phyloP scores from a whole-genome alignment of 2,797 vertebrate genomes.

The Babyrousa celebensis region DNA sequence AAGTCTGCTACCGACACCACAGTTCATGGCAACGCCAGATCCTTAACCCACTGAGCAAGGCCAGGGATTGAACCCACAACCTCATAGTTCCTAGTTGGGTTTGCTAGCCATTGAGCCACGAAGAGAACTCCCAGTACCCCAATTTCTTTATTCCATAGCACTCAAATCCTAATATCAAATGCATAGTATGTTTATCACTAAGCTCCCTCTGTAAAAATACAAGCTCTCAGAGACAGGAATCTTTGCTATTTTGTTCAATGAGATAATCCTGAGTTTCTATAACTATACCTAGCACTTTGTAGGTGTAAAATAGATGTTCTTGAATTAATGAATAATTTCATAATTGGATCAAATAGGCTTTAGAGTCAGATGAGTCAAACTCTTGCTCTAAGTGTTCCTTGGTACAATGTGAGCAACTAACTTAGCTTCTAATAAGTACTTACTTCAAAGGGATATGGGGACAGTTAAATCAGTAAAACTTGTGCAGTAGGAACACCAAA shows the following conservation, averaged over 20 bases:
- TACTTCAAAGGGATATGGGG: not conserved
- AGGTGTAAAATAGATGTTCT: not conserved
- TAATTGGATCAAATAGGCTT: not conserved
- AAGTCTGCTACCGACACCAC: too few species aligned
- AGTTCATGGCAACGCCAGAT: too few species aligned
- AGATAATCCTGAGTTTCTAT: slow-evolving; percentile 3
- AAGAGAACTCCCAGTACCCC: too few species aligned
- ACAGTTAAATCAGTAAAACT: not conserved
- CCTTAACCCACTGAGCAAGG: too few species aligned
- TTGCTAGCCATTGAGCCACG: too few species aligned
- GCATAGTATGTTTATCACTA: not conserved
- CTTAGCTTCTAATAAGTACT: not conserved
- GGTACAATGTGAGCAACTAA: not conserved
- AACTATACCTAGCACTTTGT: not conserved
- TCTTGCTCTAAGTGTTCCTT: not conserved
- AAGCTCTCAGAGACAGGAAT: not conserved
- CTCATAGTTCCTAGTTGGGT: too few species aligned
- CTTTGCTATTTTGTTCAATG: not conserved
- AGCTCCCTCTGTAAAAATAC: not conserved
- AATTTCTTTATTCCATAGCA: not conserved
- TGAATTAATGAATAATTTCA: not conserved
- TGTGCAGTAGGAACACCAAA: not conserved
- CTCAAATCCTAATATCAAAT: not conserved
- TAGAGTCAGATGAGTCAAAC: not conserved
- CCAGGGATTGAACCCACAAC: too few species aligned